phyloP scores from a whole-genome alignment of 2,113 vertebrate species.

The human region GRCh38 chr18:41052001-41052500 shows the following conservation, averaged over 20 bases:
- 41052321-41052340: background rate
- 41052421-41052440: background rate
- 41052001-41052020: background rate
- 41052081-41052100: background rate
- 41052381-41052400: background rate
- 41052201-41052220: too few relatives aligned
- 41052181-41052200: too few relatives aligned
- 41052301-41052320: too few relatives aligned
- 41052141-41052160: background rate
- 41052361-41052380: background rate
- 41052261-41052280: background rate
- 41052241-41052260: background rate
- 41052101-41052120: background rate
- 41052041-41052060: background rate
- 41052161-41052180: background rate
- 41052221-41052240: background rate
- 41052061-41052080: background rate
- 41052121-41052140: background rate
- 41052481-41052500: background rate
- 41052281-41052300: background rate
- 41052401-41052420: background rate
- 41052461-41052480: background rate
- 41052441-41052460: background rate
- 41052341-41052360: background rate
- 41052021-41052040: background rate